phyloP scores from a whole-genome alignment of 1,140 invertebrate species.

The Drosophila nasuta region DNA sequence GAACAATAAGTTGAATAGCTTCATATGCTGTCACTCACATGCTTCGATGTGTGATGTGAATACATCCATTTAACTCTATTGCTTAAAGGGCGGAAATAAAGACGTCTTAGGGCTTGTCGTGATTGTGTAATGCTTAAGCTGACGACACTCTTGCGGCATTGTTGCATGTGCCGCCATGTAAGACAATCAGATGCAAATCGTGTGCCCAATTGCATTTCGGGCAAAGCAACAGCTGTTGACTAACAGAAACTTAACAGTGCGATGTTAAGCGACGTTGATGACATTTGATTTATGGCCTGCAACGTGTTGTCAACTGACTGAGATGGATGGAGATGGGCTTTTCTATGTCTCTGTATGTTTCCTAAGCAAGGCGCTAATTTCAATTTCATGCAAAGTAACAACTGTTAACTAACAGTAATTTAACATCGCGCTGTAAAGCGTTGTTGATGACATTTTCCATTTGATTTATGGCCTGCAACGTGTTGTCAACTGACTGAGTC shows the following conservation, averaged over 20 bases:
- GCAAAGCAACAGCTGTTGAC: conserved; percentile 8
- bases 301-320: not conserved
- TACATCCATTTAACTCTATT: not conserved
- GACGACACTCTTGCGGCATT: conserved; percentile 5
- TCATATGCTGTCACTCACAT: conserved; percentile 4
- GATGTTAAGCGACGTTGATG: conserved; percentile 11
- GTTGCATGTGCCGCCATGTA: conserved; percentile 11
- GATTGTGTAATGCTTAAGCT: conserved; percentile 23
- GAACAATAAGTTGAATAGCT: conserved; percentile 7
- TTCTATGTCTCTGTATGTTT: conserved; percentile 3
- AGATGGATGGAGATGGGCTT: too few species aligned
- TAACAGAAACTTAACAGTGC: conserved; percentile 6
- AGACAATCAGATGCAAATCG: conserved; percentile 37
- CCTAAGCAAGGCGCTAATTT: conserved; percentile 52
- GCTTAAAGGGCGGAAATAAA: conserved; percentile 13
- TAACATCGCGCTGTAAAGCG: conserved; percentile 27
- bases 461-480: conserved; percentile 34
- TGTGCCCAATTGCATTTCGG: conserved; percentile 35
- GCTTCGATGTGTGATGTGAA: not conserved
- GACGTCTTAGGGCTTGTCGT: not conserved
- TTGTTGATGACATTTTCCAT: conserved; percentile 9
- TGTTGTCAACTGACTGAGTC: conserved; percentile 17
- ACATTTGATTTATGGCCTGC: conserved; percentile 37
- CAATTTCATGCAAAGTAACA: not conserved
- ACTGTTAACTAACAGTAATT: conserved; percentile 21